Evolutionary conservation across 1,140 invertebrate genomes (phyloP).

Genomic region (Drosophila micromelanica): DNA sequence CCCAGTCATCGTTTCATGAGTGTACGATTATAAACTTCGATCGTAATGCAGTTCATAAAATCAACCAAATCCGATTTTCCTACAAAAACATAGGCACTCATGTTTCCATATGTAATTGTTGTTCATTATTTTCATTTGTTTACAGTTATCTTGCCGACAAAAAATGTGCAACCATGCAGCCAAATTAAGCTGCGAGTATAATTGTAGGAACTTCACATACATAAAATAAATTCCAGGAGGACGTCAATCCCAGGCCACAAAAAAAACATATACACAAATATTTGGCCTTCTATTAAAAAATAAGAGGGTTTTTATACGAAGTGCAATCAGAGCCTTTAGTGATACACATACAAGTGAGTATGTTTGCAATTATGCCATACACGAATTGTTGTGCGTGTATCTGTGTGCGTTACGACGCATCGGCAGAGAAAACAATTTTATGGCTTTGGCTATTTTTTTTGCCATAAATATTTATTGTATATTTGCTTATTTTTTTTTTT

Average conservation of each 20-base stretch:
- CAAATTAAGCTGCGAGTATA: no score
- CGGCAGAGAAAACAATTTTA: conserved; percentile 8
- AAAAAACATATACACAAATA: conserved; percentile 17
- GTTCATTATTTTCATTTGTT: no score
- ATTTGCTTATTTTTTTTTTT: not conserved
- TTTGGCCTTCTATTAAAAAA: conserved; percentile 65
- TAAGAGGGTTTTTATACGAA: conserved; percentile 46
- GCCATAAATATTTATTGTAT: conserved; percentile 14
- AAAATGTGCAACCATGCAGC: no score
- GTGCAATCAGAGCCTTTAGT: conserved; percentile 37
- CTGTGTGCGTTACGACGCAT: not conserved
- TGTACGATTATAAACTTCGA: no score
- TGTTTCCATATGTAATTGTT: no score
- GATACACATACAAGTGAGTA: conserved; percentile 8
- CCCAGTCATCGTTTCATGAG: no score
- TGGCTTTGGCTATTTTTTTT: conserved; percentile 15
- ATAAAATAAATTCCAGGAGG: not conserved
- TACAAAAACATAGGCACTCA: no score
- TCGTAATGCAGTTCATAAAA: no score
- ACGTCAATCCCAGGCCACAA: not conserved
- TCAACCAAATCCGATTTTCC: no score
- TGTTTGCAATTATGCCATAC: conserved; percentile 24
- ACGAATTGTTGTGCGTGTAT: conserved; percentile 7
- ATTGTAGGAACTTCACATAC: conserved; percentile 4
- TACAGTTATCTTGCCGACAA: no score